Evolutionary conservation across 2,888 invertebrate genomes (phyloP), one percentile per base, ranked within the genome.

Genomic region (Vanessa cardui): DNA sequence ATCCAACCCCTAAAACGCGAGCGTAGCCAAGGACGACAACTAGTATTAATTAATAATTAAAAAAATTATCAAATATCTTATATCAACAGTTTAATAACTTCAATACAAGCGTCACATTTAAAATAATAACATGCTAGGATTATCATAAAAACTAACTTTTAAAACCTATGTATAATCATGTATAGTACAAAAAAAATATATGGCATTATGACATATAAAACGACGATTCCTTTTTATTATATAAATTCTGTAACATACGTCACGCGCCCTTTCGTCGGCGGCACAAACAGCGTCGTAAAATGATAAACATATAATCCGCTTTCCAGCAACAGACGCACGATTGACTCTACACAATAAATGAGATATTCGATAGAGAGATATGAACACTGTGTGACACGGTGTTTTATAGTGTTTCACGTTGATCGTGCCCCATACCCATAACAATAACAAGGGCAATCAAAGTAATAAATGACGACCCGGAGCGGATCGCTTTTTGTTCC

Each of bases 371-470:
- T 62, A 31, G 49, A 58, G 52, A 31, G 12, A 26, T 47, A 16
- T 31, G 45, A 20, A n/a, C 65, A 65, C 64, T 60, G 49, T 54
- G 58, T 50, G 52, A 63, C 67, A 68, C 70, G 31, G 76, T 74
- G 69, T 68, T 33, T 31, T 61, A 59, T 64, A 54, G 67, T 65
- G 59, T 39, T 50, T 31, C 45, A 52, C 33, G 26, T 64, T 67
- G 70, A 64, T 69, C 71, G 74, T 78, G 78, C 77, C 77, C 76
- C 74, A 76, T 76, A 76, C 74, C 80, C 80, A 83, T 84, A 85
- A 86, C 85, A 86, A 87, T 88, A 90, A 89, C 88, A 81, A 85
- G 89, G 85, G 85, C 81, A 86, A 89, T 90, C 87, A 87, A 86
- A 86, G 86, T 89, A 86, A 89, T 86, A 88, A 89, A 89, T 86